These are phyloP conservation scores for Coenonympha arcania DNA, from an alignment of 2,888 invertebrate genomes.

Conservation along the genomic window DNA sequence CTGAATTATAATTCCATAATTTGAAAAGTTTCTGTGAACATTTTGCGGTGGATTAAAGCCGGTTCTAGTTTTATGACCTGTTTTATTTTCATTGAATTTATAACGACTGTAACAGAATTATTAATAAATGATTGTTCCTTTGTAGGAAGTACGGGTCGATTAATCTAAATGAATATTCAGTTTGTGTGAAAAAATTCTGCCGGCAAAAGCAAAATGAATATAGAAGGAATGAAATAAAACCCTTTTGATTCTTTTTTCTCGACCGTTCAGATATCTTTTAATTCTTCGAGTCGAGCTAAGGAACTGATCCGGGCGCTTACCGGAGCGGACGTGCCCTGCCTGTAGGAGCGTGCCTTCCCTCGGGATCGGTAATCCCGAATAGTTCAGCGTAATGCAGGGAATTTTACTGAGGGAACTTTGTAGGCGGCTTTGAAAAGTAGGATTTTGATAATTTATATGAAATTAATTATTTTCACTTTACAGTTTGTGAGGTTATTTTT, in stretches of 20 bases:
- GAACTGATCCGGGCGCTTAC: conserved; percentile 29
- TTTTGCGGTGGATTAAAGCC: conserved; percentile 12
- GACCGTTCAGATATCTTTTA: conserved; percentile 26
- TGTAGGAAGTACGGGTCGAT: background rate
- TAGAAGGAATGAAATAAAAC: conserved; percentile 21
- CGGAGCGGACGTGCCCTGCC: conserved; percentile 29
- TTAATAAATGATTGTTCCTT: background rate
- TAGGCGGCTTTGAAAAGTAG: conserved; percentile 25
- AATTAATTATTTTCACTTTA: too few species aligned
- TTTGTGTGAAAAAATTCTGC: background rate
- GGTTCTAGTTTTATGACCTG: conserved; percentile 17
- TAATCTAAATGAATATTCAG: background rate
- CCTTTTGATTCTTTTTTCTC: conserved; percentile 18
- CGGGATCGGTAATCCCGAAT: conserved; percentile 29
- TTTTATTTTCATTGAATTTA: conserved; percentile 12
- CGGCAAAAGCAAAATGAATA: conserved; percentile 7
- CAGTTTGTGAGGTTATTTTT: background rate
- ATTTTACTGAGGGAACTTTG: conserved; percentile 26
- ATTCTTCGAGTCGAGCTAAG: conserved; percentile 28
- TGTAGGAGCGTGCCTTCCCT: conserved; percentile 23
- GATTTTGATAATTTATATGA: conserved; percentile 24
- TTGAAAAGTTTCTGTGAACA: conserved; percentile 26
- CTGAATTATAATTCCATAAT: conserved; percentile 28
- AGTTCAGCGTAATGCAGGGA: conserved; percentile 29
- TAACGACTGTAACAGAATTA: background rate